Base-by-base conservation (phyloP, 2,888 invertebrate genomes). In the Calliphora vomitoria region DNA sequence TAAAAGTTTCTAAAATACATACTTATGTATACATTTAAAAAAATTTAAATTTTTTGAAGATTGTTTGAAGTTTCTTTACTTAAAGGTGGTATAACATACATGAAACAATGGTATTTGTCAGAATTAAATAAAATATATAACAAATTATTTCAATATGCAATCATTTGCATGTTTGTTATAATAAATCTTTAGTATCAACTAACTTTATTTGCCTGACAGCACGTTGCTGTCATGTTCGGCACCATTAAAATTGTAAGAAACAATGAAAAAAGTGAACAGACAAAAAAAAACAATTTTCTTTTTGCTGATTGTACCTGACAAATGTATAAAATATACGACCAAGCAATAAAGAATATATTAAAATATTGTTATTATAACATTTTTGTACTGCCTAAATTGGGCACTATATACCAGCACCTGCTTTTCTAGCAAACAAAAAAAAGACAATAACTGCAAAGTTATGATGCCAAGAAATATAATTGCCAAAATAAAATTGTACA, bases 191-290 rank as follows among this genome's bases (percentile, higher is more conserved):
- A 68, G 60, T 47, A 58, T 74, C 31, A 86, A 78, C 66, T 82
- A 78, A 86, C 78, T 72, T 86, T 79, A 82, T 82, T 86, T 79
- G 68, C 6, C 31, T 78, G 72, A 69, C 72, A 82, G 78, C 82
- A 86, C 81, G 78, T 79, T 69, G 66, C 31, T 60, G 66, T 20
- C 72, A 8, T 55, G 58, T 68, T 25, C 18, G 25, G 8, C n/a
- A 35, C 31, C 41, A 11, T 69, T 75, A 62, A 44, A 78, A 8
- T 13, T 18, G 58, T 25, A 60, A 80, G 15, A 74, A 47, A 55
- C 5, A 25, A 75, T 4, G 15, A 50, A 1, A 18, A 53, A 6
- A 3, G 18, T 8, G 18, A n/a, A 60, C 44, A 15, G 5, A 6
- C 53, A 69, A 15, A 25, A 38, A n/a, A 38, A 8, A n/a, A 50